Evolutionary conservation across 2,888 invertebrate species (phyloP).

Genomic region (Chrysolina oricalcia): DNA sequence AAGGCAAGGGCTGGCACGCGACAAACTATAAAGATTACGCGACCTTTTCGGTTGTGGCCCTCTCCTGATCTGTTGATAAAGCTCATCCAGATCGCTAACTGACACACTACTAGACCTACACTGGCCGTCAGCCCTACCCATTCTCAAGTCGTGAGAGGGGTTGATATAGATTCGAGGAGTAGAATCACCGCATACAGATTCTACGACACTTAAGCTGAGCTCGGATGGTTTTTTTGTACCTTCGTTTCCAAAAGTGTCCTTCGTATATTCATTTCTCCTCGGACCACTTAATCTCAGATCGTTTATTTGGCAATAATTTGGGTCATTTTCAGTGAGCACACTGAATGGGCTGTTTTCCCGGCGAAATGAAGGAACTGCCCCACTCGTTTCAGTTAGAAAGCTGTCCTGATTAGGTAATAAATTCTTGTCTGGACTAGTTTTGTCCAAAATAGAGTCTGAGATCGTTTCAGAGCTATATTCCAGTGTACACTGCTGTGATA

Average conservation of each 20-base stretch:
- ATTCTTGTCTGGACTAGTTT: slow-evolving; percentile 61
- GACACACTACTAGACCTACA: slow-evolving; percentile 76
- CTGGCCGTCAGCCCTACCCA: slow-evolving; percentile 70
- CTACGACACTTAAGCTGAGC: slow-evolving; percentile 64
- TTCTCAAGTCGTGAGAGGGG: slow-evolving; percentile 71
- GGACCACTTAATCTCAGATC: slow-evolving; percentile 43
- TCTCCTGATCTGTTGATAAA: slow-evolving; percentile 81
- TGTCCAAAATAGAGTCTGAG: slow-evolving; percentile 68
- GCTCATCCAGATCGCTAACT: slow-evolving; percentile 78
- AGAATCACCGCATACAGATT: slow-evolving; percentile 49
- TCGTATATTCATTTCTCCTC: slow-evolving; percentile 36
- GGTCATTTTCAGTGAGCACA: slow-evolving; percentile 47
- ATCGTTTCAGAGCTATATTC: slow-evolving; percentile 76
- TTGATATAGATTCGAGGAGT: slow-evolving; percentile 71
- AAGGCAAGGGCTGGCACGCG: slow-evolving; percentile 62
- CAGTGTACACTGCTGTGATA: slow-evolving; percentile 82
- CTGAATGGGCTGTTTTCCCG: slow-evolving; percentile 60
- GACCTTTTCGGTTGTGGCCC: slow-evolving; percentile 56
- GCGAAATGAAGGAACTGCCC: slow-evolving; percentile 47
- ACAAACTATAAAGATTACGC: slow-evolving; percentile 45
- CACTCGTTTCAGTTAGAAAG: slow-evolving; percentile 43
- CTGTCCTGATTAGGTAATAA: slow-evolving; percentile 67
- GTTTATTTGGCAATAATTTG: slow-evolving; percentile 50
- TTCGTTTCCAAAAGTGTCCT: slow-evolving; percentile 51
- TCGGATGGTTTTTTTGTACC: slow-evolving; percentile 1